Evolutionary conservation across 2,888 invertebrate genomes (phyloP).

Genomic region (Anaspis maculata): DNA sequence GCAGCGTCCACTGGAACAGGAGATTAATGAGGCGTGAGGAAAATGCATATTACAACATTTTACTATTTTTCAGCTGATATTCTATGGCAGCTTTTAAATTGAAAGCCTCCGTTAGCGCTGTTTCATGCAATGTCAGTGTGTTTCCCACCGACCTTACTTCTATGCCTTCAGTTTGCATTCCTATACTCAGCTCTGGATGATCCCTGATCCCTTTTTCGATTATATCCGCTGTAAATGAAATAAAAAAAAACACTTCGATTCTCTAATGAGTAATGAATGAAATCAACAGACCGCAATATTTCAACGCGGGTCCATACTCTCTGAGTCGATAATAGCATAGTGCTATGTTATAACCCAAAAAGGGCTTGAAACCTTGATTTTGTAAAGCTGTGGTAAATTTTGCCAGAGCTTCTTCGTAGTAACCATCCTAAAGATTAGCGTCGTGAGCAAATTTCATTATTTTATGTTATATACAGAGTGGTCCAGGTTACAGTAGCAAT

Average conservation of each 20-base stretch:
- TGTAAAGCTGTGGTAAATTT: constrained; percentile 85
- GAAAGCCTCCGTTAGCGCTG: constrained; percentile 95
- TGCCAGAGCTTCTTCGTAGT: constrained; percentile 83
- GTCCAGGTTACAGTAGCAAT: no score
- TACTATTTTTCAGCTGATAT: constrained; percentile 82
- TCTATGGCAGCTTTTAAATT: constrained; percentile 98
- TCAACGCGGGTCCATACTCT: constrained; percentile 87
- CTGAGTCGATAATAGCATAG: constrained; percentile 90
- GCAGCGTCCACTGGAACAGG: constrained; percentile 64
- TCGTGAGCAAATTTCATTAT: background rate
- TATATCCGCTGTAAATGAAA: constrained; percentile 65
- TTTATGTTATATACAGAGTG: no score
- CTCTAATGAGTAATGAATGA: background rate
- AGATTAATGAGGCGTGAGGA: no score
- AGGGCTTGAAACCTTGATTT: constrained; percentile 80
- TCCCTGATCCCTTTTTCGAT: constrained; percentile 94
- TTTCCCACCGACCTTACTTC: constrained; percentile 94
- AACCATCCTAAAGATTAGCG: constrained; percentile 55
- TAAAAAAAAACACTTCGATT: no score
- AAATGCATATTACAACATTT: constrained; percentile 16
- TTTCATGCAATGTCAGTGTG: constrained; percentile 86
- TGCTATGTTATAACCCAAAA: constrained; percentile 92
- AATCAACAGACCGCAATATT: constrained; percentile 67
- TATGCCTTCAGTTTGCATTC: constrained; percentile 90
- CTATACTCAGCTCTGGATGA: constrained; percentile 95